Conservation (phyloP, 2,797 vertebrate genomes). For the Champsocephalus gunnari region DNA sequence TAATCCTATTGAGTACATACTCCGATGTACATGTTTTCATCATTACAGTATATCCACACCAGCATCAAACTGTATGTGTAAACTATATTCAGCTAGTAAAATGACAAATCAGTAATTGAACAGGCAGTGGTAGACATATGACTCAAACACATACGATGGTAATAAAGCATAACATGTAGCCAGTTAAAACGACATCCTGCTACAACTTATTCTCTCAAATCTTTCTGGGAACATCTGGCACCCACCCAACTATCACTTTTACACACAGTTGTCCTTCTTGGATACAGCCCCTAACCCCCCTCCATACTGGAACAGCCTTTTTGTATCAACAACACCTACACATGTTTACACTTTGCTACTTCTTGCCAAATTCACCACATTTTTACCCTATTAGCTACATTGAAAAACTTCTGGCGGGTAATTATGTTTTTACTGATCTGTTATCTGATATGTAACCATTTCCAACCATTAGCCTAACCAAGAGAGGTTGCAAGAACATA, state of each 20-base stretch:
- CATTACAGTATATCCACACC: background rate
- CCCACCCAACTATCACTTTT: background rate
- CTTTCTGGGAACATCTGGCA: background rate
- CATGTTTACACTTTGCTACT: background rate
- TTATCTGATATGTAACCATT: slow-evolving; percentile 22
- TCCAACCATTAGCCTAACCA: background rate
- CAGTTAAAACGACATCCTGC: background rate
- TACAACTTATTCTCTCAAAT: background rate
- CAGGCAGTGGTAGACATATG: background rate
- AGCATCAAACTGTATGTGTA: slow-evolving; percentile 2
- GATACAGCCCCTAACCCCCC: background rate
- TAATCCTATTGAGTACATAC: background rate
- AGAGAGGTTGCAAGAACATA: slow-evolving; percentile 31
- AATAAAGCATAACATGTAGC: background rate
- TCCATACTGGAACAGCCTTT: background rate
- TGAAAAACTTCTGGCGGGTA: background rate
- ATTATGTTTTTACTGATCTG: no score
- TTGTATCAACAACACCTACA: background rate
- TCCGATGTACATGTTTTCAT: background rate
- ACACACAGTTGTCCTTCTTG: background rate
- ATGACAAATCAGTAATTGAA: background rate
- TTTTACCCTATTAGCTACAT: no score
- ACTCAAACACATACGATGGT: background rate
- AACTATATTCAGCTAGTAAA: background rate
- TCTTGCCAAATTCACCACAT: background rate